Conservation (phyloP, 1,140 invertebrate species). For the Drosophila bipectinata region DNA sequence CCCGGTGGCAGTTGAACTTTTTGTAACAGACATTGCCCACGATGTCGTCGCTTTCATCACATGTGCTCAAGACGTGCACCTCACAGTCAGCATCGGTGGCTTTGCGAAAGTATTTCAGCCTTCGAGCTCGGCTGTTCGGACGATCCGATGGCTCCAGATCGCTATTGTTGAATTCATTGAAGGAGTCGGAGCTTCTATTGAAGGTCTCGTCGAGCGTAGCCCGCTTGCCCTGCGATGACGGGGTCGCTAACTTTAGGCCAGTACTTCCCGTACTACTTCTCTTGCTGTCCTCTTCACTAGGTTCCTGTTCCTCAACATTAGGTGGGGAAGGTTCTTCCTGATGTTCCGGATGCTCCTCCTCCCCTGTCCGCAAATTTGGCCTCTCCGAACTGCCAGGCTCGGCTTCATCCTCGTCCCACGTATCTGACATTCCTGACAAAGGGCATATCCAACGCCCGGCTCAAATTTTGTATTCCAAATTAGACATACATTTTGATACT, state of each 20-base stretch:
- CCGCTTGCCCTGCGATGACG: background rate
- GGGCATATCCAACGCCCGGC: conserved; percentile 2
- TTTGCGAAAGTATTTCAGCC: conserved; percentile 49
- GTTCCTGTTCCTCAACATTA: no score
- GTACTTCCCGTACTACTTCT: background rate
- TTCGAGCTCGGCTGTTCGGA: conserved; percentile 16
- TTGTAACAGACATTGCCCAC: conserved; percentile 45
- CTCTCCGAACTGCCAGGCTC: background rate
- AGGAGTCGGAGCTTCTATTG: background rate
- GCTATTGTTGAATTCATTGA: background rate
- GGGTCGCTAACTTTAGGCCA: background rate
- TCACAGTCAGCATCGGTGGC: conserved; percentile 51
- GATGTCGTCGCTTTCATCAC: background rate
- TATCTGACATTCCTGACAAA: conserved; percentile 25
- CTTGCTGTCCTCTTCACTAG: background rate
- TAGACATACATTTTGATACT: conserved; percentile 6
- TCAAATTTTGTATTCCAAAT: conserved; percentile 19
- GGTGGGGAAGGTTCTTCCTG: no score
- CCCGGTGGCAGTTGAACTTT: conserved; percentile 54
- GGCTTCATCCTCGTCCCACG: background rate
- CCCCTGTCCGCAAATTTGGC: background rate
- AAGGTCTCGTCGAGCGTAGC: background rate
- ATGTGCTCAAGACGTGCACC: conserved; percentile 36
- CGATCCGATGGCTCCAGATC: background rate
- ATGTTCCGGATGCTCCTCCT: no score